These are phyloP conservation scores for Caenorhabditis macrosperma DNA, from an alignment of 2,888 invertebrate genomes.

Conservation along the genomic window DNA sequence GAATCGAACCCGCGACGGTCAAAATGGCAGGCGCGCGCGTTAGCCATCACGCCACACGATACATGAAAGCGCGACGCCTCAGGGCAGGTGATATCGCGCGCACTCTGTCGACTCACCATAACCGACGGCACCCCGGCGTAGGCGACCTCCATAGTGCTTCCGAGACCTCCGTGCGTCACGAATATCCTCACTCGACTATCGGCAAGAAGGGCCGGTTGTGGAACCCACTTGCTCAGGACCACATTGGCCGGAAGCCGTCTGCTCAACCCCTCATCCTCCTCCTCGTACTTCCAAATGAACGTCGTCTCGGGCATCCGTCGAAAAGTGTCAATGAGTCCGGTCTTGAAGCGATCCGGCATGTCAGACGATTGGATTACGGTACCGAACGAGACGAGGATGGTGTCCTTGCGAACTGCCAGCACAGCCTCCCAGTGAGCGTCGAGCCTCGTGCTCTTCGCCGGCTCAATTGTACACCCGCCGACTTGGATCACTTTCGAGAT, in stretches of 20 bases:
- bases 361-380: slow-evolving; percentile 48
- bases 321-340: slow-evolving; percentile 24
- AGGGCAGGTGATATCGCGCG: too few relatives aligned
- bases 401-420: slow-evolving; percentile 3
- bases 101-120: slow-evolving; percentile 39
- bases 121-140: slow-evolving; percentile 40
- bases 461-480: slow-evolving; percentile 37
- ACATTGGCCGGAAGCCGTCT: slow-evolving; percentile 25
- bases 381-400: slow-evolving; percentile 41
- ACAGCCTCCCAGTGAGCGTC: slow-evolving; percentile 19
- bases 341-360: slow-evolving; percentile 36
- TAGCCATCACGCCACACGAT: too few relatives aligned
- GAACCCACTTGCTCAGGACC: slow-evolving; percentile 37
- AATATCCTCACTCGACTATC: slow-evolving; percentile 25
- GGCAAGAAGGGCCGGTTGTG: slow-evolving; percentile 39
- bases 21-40: too few relatives aligned
- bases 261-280: slow-evolving; percentile 18
- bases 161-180: slow-evolving; percentile 48
- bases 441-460: slow-evolving; percentile 27
- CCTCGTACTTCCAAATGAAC: slow-evolving; percentile 60
- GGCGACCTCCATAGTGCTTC: slow-evolving; percentile 49
- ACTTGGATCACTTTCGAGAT: slow-evolving; percentile 46
- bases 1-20: too few relatives aligned
- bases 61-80: too few relatives aligned
- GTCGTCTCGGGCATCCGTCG: slow-evolving; percentile 31